These are phyloP conservation scores for Diplodus sargus DNA, from an alignment of 2,797 vertebrate species.

Conservation along the genomic window DNA sequence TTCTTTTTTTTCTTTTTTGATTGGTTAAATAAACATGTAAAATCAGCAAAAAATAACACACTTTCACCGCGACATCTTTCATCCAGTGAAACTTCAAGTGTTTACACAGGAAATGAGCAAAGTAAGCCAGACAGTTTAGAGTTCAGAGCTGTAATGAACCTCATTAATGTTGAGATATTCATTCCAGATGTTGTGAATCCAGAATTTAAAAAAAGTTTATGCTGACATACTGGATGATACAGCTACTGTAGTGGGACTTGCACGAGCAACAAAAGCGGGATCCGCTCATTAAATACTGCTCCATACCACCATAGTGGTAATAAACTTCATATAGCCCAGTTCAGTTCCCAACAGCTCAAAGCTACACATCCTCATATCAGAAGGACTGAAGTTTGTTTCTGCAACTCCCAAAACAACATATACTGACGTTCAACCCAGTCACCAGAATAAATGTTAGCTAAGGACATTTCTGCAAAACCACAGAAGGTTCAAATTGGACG, in stretches of 20 bases:
- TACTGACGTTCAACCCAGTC: no score
- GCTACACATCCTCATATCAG: no score
- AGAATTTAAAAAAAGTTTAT: constrained; percentile 7
- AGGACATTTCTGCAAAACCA: no score
- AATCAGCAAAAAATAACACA: constrained; percentile 49
- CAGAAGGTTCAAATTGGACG: no score
- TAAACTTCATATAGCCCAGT: background rate
- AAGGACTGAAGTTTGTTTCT: no score
- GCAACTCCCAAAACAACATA: no score
- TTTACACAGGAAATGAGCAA: constrained; percentile 48
- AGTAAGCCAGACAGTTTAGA: constrained; percentile 25
- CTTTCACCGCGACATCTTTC: constrained; percentile 40
- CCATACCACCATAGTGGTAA: background rate
- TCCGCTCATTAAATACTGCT: background rate
- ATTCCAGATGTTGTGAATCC: constrained; percentile 35
- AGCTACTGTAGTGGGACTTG: background rate
- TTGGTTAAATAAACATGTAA: constrained; percentile 41
- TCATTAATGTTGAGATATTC: constrained; percentile 48
- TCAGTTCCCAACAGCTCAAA: background rate
- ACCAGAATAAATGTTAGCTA: no score
- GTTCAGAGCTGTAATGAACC: constrained; percentile 48
- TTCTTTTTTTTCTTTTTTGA: background rate
- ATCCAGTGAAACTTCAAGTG: constrained; percentile 44
- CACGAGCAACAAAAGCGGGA: background rate
- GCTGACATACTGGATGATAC: background rate